These are phyloP conservation scores for Sipha flava DNA, from an alignment of 1,140 invertebrate species.

Conservation along the genomic window DNA sequence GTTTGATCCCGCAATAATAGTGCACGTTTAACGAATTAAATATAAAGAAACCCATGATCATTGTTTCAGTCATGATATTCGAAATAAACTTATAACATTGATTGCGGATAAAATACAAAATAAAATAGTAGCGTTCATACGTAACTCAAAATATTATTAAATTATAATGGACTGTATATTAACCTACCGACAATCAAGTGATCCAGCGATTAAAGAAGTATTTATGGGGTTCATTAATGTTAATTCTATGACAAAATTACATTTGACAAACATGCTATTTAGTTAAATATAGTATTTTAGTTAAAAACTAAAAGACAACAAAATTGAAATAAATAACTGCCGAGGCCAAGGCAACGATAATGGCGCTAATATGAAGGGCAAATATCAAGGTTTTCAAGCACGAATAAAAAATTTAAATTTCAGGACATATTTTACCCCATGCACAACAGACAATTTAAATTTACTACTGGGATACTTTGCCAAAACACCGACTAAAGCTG, in stretches of 20 bases:
- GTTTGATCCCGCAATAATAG: background rate
- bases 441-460: background rate
- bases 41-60: background rate
- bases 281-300: no score
- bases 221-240: slow-evolving; percentile 13
- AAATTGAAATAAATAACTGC: slow-evolving; percentile 34
- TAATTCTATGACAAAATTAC: background rate
- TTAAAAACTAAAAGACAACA: background rate
- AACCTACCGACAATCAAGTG: background rate
- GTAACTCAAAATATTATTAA: background rate
- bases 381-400: slow-evolving; percentile 35
- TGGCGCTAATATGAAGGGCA: slow-evolving; percentile 36
- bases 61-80: background rate
- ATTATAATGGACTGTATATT: background rate
- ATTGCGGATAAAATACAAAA: background rate
- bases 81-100: background rate
- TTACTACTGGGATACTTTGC: background rate
- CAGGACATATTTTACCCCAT: background rate
- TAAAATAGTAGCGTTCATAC: background rate
- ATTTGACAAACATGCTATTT: background rate
- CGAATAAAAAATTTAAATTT: background rate
- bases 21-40: background rate
- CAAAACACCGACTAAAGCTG: background rate
- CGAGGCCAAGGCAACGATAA: slow-evolving; percentile 38
- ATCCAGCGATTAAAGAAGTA: slow-evolving; percentile 5